Conservation (phyloP, 64 coral and sea anemone species). For the Actinia tenebrosa region DNA sequence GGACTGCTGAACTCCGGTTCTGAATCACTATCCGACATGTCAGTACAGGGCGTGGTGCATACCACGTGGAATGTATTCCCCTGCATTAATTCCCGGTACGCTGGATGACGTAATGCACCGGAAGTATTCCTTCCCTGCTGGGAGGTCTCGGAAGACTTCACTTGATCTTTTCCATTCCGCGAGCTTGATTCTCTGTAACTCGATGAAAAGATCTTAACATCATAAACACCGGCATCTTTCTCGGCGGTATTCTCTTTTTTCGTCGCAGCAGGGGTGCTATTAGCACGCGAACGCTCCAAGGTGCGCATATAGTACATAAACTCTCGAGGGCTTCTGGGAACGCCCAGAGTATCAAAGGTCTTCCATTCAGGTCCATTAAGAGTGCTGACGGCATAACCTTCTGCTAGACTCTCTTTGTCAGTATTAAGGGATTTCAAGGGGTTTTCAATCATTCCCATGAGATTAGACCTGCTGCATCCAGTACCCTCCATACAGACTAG, state of each 20-base stretch:
- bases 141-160: not conserved
- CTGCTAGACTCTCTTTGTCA: not conserved
- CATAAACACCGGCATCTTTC: not conserved
- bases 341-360: slow-evolving; percentile 3
- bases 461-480: not conserved
- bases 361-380: not conserved
- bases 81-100: slow-evolving; percentile 25
- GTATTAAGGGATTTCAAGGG: not conserved
- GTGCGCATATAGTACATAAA: slow-evolving; percentile 38
- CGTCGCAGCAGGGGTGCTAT: not conserved
- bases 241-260: not conserved
- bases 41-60: slow-evolving; percentile 39
- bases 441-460: slow-evolving; percentile 26
- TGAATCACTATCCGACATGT: slow-evolving; percentile 5
- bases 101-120: slow-evolving; percentile 28
- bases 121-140: slow-evolving; percentile 11
- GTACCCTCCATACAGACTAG: slow-evolving; percentile 8
- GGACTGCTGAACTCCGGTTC: slow-evolving; percentile 20
- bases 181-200: slow-evolving; percentile 6
- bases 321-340: slow-evolving; percentile 26
- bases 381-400: not conserved
- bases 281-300: slow-evolving; percentile 1
- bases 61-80: slow-evolving; percentile 36
- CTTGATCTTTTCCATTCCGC: not conserved
- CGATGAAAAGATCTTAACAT: slow-evolving; percentile 20